A percentile compares a stretch with the other conserved stretches of the same genome.
These are phyloP conservation scores for Hydrocynus forskahlii DNA, from an alignment of 2,797 vertebrate species.

Conservation along the genomic window DNA sequence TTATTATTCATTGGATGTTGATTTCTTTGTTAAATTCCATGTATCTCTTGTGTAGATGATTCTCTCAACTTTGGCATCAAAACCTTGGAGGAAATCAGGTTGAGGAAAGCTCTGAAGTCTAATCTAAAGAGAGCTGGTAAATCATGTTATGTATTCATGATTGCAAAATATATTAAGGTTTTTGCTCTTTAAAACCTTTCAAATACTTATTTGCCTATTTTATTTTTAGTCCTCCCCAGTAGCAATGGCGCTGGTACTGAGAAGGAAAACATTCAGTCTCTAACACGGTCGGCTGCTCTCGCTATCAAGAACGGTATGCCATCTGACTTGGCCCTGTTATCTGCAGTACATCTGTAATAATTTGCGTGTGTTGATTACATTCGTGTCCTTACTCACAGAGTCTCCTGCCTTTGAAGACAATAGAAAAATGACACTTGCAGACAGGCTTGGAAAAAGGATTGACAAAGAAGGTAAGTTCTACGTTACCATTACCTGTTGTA, in stretches of 20 bases:
- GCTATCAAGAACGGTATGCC: conserved; percentile 78
- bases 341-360: neutral
- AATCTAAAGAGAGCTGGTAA: conserved; percentile 83
- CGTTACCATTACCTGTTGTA: neutral
- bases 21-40: neutral
- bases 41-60: conserved; percentile 72
- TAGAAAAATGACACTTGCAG: conserved; percentile 58
- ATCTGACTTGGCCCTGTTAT: neutral
- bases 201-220: conserved; percentile 14
- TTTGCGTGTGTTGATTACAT: neutral
- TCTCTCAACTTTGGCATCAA: conserved; percentile 91
- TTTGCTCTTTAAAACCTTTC: neutral
- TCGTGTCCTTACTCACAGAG: conserved; percentile 47
- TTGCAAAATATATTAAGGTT: neutral
- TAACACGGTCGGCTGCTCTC: conserved; percentile 70
- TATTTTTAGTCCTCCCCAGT: conserved; percentile 27
- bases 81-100: conserved; percentile 91
- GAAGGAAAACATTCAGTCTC: conserved; percentile 82
- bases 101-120: conserved; percentile 87
- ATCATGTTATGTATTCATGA: neutral
- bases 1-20: neutral
- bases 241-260: conserved; percentile 73
- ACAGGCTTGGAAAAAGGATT: conserved; percentile 70
- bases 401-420: conserved; percentile 54
- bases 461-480: conserved; percentile 60